Conservation (phyloP, 64 coral and sea anemone genomes). For the Orbicella faveolata region DNA sequence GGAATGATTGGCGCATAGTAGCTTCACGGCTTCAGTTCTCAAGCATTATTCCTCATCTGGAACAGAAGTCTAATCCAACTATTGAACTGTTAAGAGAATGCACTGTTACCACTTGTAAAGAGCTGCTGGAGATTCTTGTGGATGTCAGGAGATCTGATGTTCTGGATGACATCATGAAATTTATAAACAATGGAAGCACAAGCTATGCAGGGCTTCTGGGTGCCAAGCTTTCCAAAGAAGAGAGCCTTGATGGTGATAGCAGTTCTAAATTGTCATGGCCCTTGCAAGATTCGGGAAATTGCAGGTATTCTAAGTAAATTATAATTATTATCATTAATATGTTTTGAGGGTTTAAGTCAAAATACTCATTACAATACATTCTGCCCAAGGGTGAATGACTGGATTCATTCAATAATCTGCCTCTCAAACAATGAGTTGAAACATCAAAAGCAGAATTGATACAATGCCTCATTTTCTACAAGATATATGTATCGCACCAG, state of each 20-base stretch:
- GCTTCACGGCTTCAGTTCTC: constrained; percentile 57
- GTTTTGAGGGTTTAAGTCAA: too few relatives aligned
- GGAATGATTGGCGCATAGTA: constrained; percentile 71
- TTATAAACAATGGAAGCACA: background rate
- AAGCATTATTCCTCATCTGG: constrained; percentile 32
- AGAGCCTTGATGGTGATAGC: background rate
- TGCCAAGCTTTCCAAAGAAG: background rate
- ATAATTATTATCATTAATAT: background rate
- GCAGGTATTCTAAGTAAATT: background rate
- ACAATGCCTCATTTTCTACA: too few relatives aligned
- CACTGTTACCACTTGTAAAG: background rate
- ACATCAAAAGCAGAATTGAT: too few relatives aligned
- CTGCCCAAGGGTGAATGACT: too few relatives aligned
- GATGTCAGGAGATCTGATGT: constrained; percentile 7
- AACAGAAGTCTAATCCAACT: constrained; percentile 36
- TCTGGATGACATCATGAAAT: background rate
- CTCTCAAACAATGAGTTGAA: too few relatives aligned
- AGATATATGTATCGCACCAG: too few relatives aligned
- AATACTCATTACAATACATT: too few relatives aligned
- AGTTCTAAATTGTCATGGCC: background rate
- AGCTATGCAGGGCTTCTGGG: background rate
- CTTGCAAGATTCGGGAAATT: constrained; percentile 2
- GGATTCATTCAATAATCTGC: too few relatives aligned
- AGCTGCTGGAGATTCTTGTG: constrained; percentile 12
- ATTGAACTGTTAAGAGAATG: constrained; percentile 40